phyloP scores from a whole-genome alignment of 2,888 invertebrate species.

The Sisyra nigra region DNA sequence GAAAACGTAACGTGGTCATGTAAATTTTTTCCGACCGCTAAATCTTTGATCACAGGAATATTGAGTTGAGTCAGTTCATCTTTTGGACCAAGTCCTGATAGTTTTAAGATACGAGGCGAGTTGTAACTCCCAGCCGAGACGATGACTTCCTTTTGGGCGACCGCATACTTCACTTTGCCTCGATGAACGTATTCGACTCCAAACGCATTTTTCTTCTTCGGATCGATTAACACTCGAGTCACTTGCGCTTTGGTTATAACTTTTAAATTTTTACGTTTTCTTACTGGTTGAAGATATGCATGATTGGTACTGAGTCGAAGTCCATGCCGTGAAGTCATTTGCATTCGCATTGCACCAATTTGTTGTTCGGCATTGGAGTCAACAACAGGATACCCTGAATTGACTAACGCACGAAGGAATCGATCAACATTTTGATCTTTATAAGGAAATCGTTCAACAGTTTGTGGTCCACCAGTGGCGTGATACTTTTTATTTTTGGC shows the following conservation, averaged over 20 bases:
- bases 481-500: conserved; percentile 38
- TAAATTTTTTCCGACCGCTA: conserved; percentile 56
- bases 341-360: conserved; percentile 42
- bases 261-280: conserved; percentile 33
- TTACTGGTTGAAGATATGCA: conserved; percentile 50
- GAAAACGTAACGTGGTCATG: conserved; percentile 58
- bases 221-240: conserved; percentile 40
- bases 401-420: conserved; percentile 40
- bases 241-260: conserved; percentile 35
- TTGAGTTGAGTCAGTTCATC: conserved; percentile 31
- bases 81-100: conserved; percentile 48
- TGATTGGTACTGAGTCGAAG: conserved; percentile 41
- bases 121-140: conserved; percentile 42
- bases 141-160: conserved; percentile 43
- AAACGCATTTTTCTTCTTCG: conserved; percentile 29
- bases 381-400: conserved; percentile 38
- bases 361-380: conserved; percentile 41
- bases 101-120: conserved; percentile 44
- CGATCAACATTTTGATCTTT: conserved; percentile 38
- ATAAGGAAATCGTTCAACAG: conserved; percentile 45
- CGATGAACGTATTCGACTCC: conserved; percentile 34
- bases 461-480: conserved; percentile 41
- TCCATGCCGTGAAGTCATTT: conserved; percentile 44
- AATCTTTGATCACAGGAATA: conserved; percentile 40
- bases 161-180: conserved; percentile 27